Percentiles rank a stretch among this genome's conserved stretches.
Conservation (phyloP, 2,113 vertebrate genomes). For the Prunella himalayana region DNA sequence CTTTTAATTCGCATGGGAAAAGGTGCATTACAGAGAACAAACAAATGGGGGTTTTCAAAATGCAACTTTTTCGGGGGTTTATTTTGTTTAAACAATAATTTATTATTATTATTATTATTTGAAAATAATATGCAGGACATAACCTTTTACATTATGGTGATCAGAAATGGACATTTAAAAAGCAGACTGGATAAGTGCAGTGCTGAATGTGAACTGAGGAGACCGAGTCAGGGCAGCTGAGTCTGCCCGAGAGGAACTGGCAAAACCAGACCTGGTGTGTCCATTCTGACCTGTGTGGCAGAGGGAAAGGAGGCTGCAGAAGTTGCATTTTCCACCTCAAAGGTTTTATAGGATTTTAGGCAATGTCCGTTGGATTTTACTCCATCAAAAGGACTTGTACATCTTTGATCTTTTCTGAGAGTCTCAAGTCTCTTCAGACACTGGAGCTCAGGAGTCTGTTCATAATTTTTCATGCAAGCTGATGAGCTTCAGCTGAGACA, state of each 20-base stretch:
- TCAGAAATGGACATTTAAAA: background rate
- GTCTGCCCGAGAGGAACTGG: background rate
- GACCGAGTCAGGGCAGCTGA: background rate
- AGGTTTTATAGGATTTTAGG: background rate
- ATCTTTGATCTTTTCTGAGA: background rate
- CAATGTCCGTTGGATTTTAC: background rate
- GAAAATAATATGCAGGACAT: background rate
- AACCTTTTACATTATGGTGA: rapidly evolving
- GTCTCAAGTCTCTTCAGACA: background rate
- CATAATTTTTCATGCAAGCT: background rate
- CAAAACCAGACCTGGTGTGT: background rate
- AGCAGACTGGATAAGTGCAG: background rate
- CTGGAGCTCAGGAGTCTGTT: background rate
- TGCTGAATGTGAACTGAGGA: background rate
- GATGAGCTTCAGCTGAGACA: background rate
- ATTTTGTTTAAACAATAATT: background rate
- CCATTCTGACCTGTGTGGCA: background rate
- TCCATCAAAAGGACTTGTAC: background rate
- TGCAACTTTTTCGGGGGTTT: rapidly evolving
- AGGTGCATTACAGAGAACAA: background rate
- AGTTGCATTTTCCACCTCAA: background rate
- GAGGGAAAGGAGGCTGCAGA: background rate
- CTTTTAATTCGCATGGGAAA: background rate
- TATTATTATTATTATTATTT: background rate
- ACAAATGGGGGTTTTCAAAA: background rate